Percentiles rank a stretch among this genome's conserved stretches.
These are phyloP conservation scores for Motacilla tschutschensis DNA, from an alignment of 2,113 vertebrate genomes.

Conservation along the genomic window DNA sequence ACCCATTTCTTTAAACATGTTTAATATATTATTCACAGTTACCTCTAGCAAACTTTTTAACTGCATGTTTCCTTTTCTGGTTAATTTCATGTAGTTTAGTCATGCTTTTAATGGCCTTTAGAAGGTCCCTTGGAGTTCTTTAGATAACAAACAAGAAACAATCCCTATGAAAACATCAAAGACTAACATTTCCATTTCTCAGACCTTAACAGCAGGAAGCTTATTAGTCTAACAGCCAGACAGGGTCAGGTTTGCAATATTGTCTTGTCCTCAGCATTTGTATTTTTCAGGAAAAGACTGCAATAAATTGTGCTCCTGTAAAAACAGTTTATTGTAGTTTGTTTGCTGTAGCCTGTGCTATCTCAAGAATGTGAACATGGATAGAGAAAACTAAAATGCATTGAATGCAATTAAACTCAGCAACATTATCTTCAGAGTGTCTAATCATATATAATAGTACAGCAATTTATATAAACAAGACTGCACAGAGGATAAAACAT, in stretches of 20 bases:
- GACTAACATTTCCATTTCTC: slow-evolving; percentile 50
- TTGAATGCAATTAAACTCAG: background rate
- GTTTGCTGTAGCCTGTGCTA: slow-evolving; percentile 8
- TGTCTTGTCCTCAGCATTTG: slow-evolving; percentile 32
- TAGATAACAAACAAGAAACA: slow-evolving; percentile 58
- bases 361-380: background rate
- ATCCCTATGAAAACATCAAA: slow-evolving; percentile 50
- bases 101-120: slow-evolving; percentile 43
- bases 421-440: background rate
- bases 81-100: slow-evolving; percentile 51
- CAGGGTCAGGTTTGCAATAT: slow-evolving; percentile 38
- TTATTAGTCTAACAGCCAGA: slow-evolving; percentile 36
- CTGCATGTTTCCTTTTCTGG: slow-evolving; percentile 43
- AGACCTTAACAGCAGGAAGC: slow-evolving; percentile 59
- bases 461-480: slow-evolving; percentile 14
- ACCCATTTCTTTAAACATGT: background rate
- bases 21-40: slow-evolving; percentile 22
- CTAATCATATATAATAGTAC: background rate
- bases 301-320: slow-evolving; percentile 39
- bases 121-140: slow-evolving; percentile 38
- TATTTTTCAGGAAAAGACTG: slow-evolving; percentile 57
- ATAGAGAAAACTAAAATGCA: background rate
- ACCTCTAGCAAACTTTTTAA: slow-evolving; percentile 29
- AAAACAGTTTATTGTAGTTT: slow-evolving; percentile 38
- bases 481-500: slow-evolving; percentile 36